A percentile compares a stretch with the other conserved stretches of the same genome.
Conservation (phyloP, 1,140 invertebrate genomes). For the Vanessa atalanta region DNA sequence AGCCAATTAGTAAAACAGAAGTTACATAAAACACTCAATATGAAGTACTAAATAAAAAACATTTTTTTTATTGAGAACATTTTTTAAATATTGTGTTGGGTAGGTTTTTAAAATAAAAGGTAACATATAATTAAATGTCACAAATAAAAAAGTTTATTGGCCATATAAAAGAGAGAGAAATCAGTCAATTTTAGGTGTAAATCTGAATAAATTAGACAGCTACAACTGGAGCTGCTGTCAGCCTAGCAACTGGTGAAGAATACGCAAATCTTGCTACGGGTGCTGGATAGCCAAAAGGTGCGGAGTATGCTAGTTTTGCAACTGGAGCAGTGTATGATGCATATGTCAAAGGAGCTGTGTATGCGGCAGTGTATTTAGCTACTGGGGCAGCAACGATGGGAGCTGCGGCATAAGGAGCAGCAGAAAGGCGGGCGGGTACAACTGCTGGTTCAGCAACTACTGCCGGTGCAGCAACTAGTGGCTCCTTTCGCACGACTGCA, state of each 20-base stretch:
- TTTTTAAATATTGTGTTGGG: not conserved
- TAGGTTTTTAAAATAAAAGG: conserved; percentile 2
- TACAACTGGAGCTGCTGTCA: conserved; percentile 52
- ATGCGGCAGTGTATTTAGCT: conserved; percentile 51
- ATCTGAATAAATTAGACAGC: conserved; percentile 48
- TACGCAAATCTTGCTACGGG: conserved; percentile 49
- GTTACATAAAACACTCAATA: no score
- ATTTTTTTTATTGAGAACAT: no score
- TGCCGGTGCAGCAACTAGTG: conserved; percentile 63
- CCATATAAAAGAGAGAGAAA: conserved; percentile 35
- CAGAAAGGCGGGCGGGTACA: conserved; percentile 33
- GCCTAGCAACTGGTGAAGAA: conserved; percentile 43
- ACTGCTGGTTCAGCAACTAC: conserved; percentile 51
- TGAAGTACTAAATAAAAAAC: no score
- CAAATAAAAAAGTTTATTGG: conserved; percentile 50
- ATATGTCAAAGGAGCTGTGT: conserved; percentile 38
- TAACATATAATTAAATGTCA: conserved; percentile 19
- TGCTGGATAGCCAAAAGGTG: conserved; percentile 48
- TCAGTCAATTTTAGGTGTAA: conserved; percentile 43
- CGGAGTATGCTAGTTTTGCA: conserved; percentile 45
- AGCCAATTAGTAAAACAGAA: no score
- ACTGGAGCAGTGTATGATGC: conserved; percentile 42
- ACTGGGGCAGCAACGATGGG: conserved; percentile 47
- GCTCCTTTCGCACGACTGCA: conserved; percentile 80
- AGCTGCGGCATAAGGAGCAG: conserved; percentile 42